These are phyloP conservation scores for Cryptoprocta ferox DNA, from an alignment of 2,797 vertebrate genomes.

Conservation along the genomic window DNA sequence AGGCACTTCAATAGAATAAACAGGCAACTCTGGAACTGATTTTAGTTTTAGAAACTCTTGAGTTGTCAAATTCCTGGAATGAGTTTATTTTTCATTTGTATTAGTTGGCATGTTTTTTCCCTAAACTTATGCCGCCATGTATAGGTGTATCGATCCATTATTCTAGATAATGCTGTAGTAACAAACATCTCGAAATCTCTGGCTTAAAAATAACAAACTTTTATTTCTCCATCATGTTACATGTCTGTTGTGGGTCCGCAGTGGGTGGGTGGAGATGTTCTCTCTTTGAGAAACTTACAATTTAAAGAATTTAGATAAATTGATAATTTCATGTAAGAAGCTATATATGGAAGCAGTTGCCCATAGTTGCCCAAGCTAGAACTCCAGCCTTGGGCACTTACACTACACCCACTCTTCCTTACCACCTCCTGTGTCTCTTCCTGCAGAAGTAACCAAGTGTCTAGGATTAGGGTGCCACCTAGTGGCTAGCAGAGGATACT, in stretches of 20 bases:
- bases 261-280: not conserved
- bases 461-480: constrained; percentile 22
- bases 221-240: not conserved
- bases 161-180: not conserved
- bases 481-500: not conserved
- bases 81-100: not conserved
- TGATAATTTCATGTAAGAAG: not conserved
- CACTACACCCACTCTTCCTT: not conserved
- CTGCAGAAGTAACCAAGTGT: not conserved
- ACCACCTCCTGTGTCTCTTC: too few species aligned
- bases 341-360: not conserved
- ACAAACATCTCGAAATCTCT: not conserved
- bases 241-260: not conserved
- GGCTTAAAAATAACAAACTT: not conserved
- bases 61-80: not conserved
- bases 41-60: constrained; percentile 52
- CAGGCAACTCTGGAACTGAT: not conserved
- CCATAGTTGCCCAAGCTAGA: not conserved
- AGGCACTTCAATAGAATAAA: not conserved
- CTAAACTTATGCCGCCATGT: not conserved
- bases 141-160: not conserved
- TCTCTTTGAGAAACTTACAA: not conserved
- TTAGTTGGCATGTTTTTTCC: not conserved
- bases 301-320: constrained; percentile 19
- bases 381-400: not conserved